phyloP scores from a whole-genome alignment of 2,888 invertebrate species.

The Drosophila melanocephala region DNA sequence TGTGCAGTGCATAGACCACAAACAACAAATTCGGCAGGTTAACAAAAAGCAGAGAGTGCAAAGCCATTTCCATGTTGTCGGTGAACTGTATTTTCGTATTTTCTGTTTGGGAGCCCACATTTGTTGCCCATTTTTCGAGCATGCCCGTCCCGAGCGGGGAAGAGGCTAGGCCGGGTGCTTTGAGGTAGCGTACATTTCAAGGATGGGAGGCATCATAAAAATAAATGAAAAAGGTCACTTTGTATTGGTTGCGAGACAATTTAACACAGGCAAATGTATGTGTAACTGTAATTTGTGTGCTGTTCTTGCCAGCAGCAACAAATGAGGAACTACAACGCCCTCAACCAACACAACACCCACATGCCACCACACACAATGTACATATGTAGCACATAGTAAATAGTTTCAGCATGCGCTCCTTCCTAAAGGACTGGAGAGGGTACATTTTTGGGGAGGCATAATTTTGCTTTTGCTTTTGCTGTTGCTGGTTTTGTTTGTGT shows the following conservation, averaged over 20 bases:
- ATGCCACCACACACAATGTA: conserved; percentile 30
- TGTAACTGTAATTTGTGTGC: conserved; percentile 79
- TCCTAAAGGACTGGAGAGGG: conserved; percentile 14
- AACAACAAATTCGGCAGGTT: conserved; percentile 16
- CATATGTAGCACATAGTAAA: conserved; percentile 68
- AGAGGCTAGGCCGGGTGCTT: conserved; percentile 8
- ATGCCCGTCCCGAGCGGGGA: conserved; percentile 10
- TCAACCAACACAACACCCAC: conserved; percentile 18
- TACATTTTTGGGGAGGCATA: conserved; percentile 41
- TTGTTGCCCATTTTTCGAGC: conserved; percentile 61
- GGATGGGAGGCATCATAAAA: conserved; percentile 66
- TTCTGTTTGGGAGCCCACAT: conserved; percentile 41
- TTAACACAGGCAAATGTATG: conserved; percentile 79
- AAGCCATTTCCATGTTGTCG: conserved; percentile 22
- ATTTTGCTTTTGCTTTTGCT: conserved; percentile 16
- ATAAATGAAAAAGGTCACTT: conserved; percentile 81
- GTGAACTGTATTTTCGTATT: conserved; percentile 29
- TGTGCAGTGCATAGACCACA: conserved; percentile 1
- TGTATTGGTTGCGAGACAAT: conserved; percentile 81
- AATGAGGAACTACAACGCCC: conserved; percentile 31
- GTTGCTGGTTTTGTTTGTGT: conserved; percentile 26
- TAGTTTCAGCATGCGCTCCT: conserved; percentile 66
- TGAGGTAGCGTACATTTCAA: conserved; percentile 22
- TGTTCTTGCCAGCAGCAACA: conserved; percentile 55
- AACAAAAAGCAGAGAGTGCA: conserved; percentile 25